Base-by-base conservation (phyloP, 1,140 invertebrate genomes). In the Drosophila kanapiae region DNA sequence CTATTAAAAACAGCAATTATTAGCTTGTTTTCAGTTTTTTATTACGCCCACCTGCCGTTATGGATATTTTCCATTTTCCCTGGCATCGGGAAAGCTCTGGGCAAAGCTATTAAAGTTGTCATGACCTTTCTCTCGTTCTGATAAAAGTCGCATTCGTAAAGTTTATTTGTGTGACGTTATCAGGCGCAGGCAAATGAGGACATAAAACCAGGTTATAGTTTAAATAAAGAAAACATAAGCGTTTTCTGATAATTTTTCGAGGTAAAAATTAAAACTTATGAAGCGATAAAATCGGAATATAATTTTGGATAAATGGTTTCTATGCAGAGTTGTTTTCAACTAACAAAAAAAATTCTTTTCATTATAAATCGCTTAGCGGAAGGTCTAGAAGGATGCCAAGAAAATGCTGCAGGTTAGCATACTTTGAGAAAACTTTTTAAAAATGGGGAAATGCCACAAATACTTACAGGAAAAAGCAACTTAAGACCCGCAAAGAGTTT, bases 101-200 rank as follows among this genome's bases (percentile, higher is more conserved):
- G 53, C 53, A 56, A 56, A 56, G 53, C 53, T 56, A 56, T 56
- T 56, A 38, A 56, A 56, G 18, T 56, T 37, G 51, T 53, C 51
- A 37, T 18, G 31, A 8, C 10, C 8, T 8, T 53, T 35, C 23
- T 35, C 49, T 33, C 10, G 11, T 18, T 38, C 33, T 38, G 53
- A 56, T 27, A 18, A 38, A 37, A 23, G 4, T 14, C 16, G 16
- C 13, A 8, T 8, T 13, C 16, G 23, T 23, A 23, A 37, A 23
- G 33, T 37, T 54, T 54, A 37, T 37, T 35, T 10, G n/a, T 37
- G 18, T 54, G 51, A 54, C 51, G 16, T 54, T 54, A 54, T 54
- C 51, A 10, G 51, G 2, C 23, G 23, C 23, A 23, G 23, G 23
- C 23, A 23, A 23, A 35, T 14, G 38, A 42, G 33, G 18, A 54